phyloP scores from a whole-genome alignment of 2,888 invertebrate genomes.

The Phaedon cochleariae region DNA sequence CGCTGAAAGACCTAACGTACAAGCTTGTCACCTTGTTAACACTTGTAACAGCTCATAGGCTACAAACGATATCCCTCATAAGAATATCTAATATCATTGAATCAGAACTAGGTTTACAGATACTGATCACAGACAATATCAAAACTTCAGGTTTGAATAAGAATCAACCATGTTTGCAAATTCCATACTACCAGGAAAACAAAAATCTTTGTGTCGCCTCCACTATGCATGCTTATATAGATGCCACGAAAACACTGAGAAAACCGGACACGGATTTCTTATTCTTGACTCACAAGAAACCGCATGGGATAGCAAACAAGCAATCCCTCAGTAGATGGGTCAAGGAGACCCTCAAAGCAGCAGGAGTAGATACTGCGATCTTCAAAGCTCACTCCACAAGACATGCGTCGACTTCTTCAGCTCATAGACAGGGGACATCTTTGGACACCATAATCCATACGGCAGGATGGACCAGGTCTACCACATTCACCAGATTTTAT shows the following conservation, averaged over 20 bases:
- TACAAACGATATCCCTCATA: conserved; percentile 41
- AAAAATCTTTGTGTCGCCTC: background rate
- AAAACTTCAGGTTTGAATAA: conserved; percentile 14
- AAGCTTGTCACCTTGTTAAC: conserved; percentile 43
- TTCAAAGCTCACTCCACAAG: background rate
- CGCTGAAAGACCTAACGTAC: conserved; percentile 23
- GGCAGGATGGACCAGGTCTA: background rate
- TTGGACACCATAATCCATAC: too few species aligned
- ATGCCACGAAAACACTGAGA: background rate
- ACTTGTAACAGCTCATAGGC: conserved; percentile 41
- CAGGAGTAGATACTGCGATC: background rate
- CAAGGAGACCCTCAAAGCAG: background rate
- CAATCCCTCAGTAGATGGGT: background rate
- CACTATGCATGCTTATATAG: background rate
- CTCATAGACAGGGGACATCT: too few species aligned
- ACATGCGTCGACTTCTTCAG: too few species aligned
- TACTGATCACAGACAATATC: conserved; percentile 40
- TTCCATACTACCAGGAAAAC: conserved; percentile 9
- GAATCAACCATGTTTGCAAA: conserved; percentile 14
- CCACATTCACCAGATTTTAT: background rate
- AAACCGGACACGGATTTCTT: background rate
- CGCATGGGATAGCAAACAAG: background rate
- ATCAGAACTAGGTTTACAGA: conserved; percentile 17
- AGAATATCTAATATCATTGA: conserved; percentile 23
- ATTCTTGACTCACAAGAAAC: background rate